phyloP scores from a whole-genome alignment of 2,113 vertebrate genomes.

The Centropus unirufus region DNA sequence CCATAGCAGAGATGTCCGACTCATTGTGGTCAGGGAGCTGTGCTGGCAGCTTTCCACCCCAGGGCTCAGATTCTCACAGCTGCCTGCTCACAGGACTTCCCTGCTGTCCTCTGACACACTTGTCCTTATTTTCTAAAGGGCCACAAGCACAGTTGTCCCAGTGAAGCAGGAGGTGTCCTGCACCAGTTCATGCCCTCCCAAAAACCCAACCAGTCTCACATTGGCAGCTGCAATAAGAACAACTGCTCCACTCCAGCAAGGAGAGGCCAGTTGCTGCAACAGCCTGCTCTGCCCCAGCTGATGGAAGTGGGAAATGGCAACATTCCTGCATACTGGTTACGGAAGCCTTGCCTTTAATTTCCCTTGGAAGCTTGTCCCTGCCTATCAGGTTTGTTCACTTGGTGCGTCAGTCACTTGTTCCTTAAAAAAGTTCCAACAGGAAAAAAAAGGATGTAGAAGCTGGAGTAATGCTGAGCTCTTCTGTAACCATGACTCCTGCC shows the following conservation, averaged over 20 bases:
- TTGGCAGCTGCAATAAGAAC: constrained; percentile 45
- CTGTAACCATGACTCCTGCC: background rate
- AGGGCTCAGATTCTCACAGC: background rate
- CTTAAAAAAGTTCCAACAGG: background rate
- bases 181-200: background rate
- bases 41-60: background rate
- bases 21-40: background rate
- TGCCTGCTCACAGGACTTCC: background rate
- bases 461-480: background rate
- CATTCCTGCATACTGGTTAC: background rate
- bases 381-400: background rate
- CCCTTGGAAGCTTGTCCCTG: background rate
- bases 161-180: background rate
- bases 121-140: background rate
- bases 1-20: background rate
- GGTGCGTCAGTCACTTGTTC: accelerated
- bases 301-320: background rate
- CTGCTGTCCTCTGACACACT: background rate
- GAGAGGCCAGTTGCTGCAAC: background rate
- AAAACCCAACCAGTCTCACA: background rate
- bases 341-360: background rate
- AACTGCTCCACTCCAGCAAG: background rate
- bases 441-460: background rate
- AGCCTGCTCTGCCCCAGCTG: background rate
- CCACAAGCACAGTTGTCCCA: background rate